Base-by-base conservation (phyloP, 2,888 invertebrate species). In the Spicauda simplicius region DNA sequence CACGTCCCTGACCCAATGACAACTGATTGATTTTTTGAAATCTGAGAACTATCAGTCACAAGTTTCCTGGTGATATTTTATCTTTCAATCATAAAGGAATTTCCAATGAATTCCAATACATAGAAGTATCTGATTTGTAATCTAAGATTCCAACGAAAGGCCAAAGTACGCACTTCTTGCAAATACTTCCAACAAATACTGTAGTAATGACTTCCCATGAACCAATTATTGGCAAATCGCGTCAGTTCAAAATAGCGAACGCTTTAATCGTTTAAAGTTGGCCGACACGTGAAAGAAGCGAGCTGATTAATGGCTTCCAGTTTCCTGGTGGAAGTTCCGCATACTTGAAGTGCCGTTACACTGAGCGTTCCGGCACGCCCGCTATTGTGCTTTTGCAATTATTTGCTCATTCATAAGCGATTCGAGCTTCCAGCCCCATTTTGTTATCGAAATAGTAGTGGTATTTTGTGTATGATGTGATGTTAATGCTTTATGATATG, bases 291-390 rank as follows among this genome's bases (percentile, higher is more conserved):
- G 71, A 70, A 73, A 73, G 72, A 70, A 62, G 69, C 68, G 50
- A 76, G 77, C 76, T 81, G 78, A 82, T 80, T 80, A 80, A 82
- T 80, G 72, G 69, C 69, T 60, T 60, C 70, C 75, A 80, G 73
- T 78, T 80, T 69, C 70, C 69, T 61, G 68, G 59, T 48, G 69
- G 65, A 62, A 67, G 55, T 65, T 70, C 68, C 60, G 69, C 68
- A 64, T 70, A 70, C 69, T 69, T 62, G 65, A 20, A 58, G 58
- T 58, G 45, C 58, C 58, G 58, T 58, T 58, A 58, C 20, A 58
- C 45, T 25, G 41, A 37, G 33, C 45, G 45, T 56, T 56, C 55
- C 33, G 33, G 55, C 8, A 18, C 18, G 56, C 56, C 41, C 45
- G n/a, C 45, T 45, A 45, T 45, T 45, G 45, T 45, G 45, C n/a